These are phyloP conservation scores for Hylia prasina DNA, from an alignment of 2,113 vertebrate genomes.

Conservation along the genomic window DNA sequence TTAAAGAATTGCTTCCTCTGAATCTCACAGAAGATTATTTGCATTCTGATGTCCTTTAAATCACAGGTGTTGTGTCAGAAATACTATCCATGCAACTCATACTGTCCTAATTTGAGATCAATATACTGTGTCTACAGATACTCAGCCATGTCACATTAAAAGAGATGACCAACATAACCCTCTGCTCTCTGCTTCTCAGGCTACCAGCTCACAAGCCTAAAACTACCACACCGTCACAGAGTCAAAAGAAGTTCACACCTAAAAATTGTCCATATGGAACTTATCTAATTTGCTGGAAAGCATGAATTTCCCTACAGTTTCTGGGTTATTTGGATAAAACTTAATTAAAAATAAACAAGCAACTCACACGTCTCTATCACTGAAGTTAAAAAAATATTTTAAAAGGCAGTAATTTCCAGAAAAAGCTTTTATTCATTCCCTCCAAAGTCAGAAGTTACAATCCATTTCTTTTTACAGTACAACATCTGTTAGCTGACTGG, in stretches of 20 bases:
- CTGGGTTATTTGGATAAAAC: not conserved
- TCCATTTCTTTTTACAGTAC: not conserved
- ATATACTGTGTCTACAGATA: not conserved
- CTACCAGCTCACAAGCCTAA: not conserved
- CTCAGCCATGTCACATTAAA: accelerated
- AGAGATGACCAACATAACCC: not conserved
- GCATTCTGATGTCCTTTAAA: not conserved
- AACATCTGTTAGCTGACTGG: not conserved
- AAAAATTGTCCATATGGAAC: not conserved
- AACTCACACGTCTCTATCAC: not conserved
- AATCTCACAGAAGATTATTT: not conserved
- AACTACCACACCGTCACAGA: not conserved
- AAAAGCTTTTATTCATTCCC: not conserved
- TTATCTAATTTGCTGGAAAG: not conserved
- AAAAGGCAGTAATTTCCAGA: not conserved
- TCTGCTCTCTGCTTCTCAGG: not conserved
- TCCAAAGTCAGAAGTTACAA: not conserved
- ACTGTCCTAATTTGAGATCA: not conserved
- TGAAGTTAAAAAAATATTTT: not conserved
- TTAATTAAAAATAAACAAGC: not conserved
- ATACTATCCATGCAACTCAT: not conserved
- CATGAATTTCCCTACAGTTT: not conserved
- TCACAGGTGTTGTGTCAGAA: not conserved
- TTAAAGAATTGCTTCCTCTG: not conserved
- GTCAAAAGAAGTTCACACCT: not conserved